Conservation (phyloP, 2,113 vertebrate genomes). For the Blennius ocellaris region DNA sequence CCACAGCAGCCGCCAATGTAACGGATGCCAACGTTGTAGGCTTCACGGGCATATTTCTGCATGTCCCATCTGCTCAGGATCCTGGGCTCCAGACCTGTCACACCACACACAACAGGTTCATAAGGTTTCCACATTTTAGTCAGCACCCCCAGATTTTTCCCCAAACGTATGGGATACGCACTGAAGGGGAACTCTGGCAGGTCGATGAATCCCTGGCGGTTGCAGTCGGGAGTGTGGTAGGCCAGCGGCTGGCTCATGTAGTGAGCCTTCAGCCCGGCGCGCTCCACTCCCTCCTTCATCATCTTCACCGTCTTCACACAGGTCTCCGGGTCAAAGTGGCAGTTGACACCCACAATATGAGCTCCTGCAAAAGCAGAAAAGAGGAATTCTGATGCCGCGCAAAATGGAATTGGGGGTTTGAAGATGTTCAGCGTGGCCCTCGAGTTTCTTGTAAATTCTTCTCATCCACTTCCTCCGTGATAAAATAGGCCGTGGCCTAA, state of each 20-base stretch:
- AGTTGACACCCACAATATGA: conserved; percentile 92
- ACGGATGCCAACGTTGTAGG: conserved; percentile 90
- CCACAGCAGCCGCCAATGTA: conserved; percentile 97
- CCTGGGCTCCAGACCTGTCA: conserved; percentile 92
- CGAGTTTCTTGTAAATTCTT: too few relatives aligned
- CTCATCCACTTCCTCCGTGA: too few relatives aligned
- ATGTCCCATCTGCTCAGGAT: conserved; percentile 94
- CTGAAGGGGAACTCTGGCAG: conserved; percentile 97
- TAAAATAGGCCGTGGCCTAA: too few relatives aligned
- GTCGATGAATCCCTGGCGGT: conserved; percentile 96
- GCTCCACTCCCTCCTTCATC: conserved; percentile 94
- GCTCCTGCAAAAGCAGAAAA: conserved; percentile 84
- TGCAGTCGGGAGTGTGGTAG: conserved; percentile 94
- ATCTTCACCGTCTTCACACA: conserved; percentile 89
- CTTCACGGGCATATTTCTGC: conserved; percentile 93
- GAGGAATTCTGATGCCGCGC: too few relatives aligned
- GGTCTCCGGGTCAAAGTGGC: conserved; percentile 94
- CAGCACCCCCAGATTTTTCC: too few relatives aligned
- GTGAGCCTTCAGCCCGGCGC: conserved; percentile 90
- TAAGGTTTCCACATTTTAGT: too few relatives aligned
- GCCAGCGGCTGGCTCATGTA: conserved; percentile 95
- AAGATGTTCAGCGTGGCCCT: too few relatives aligned
- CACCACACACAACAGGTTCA: too few relatives aligned
- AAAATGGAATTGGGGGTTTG: too few relatives aligned
- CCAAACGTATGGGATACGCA: conserved; percentile 59